Percentiles rank a stretch among this genome's conserved stretches.
Conservation (phyloP, 2,888 invertebrate genomes). For the Tetropium fuscum region DNA sequence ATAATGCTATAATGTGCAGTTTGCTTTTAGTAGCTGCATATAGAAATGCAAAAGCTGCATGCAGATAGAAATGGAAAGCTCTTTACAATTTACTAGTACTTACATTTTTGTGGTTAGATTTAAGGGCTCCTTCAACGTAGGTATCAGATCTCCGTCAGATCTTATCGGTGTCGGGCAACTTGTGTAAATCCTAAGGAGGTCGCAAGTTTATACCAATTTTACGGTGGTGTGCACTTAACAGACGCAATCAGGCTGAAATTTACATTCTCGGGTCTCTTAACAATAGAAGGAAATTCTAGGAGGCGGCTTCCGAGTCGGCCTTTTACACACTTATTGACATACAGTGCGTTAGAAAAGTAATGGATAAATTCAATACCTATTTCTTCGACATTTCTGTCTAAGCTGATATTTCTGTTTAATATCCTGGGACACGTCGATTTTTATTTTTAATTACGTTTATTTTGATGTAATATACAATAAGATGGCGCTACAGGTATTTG, state of each 20-base stretch:
- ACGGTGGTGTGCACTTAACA: slow-evolving; percentile 53
- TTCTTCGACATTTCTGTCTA: too few relatives aligned
- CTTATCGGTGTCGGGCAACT: slow-evolving; percentile 53
- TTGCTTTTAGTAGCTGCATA: too few relatives aligned
- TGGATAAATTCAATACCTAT: too few relatives aligned
- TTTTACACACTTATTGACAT: slow-evolving; percentile 30
- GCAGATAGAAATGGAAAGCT: background rate
- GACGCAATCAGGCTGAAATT: slow-evolving; percentile 44
- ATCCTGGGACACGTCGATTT: too few relatives aligned
- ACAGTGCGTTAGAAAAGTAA: slow-evolving; percentile 21
- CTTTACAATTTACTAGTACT: too few relatives aligned
- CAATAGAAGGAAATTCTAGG: slow-evolving; percentile 48
- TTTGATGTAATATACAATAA: too few relatives aligned
- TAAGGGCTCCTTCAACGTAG: background rate
- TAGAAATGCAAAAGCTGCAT: too few relatives aligned
- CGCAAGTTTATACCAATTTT: slow-evolving; percentile 58
- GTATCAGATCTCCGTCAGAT: slow-evolving; percentile 39
- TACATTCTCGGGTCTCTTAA: slow-evolving; percentile 39
- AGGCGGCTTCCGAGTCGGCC: slow-evolving; percentile 48
- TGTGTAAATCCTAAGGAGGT: slow-evolving; percentile 50
- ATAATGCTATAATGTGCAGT: too few relatives aligned
- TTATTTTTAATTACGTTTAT: too few relatives aligned
- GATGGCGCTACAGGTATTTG: too few relatives aligned
- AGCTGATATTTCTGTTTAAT: too few relatives aligned
- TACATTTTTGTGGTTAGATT: slow-evolving; percentile 12